These are phyloP conservation scores for Cyanocitta stelleri DNA, from an alignment of 2,113 vertebrate genomes.

Conservation along the genomic window DNA sequence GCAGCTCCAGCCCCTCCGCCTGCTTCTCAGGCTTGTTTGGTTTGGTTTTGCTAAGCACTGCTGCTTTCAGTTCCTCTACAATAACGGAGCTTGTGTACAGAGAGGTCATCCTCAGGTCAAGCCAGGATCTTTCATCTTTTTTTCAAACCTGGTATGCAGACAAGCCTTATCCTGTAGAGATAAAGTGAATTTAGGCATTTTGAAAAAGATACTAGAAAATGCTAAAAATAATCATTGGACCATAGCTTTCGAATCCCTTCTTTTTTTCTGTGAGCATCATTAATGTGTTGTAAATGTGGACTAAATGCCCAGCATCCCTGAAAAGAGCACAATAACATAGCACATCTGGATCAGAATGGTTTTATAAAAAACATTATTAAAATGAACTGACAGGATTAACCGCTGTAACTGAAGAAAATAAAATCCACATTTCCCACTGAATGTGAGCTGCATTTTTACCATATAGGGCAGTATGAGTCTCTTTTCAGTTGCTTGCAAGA, in stretches of 20 bases:
- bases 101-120: constrained; percentile 62
- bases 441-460: constrained; percentile 22
- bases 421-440: constrained; percentile 40
- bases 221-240: neutral
- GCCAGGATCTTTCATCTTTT: constrained; percentile 19
- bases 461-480: constrained; percentile 10
- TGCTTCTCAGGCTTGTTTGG: constrained; percentile 37
- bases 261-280: neutral
- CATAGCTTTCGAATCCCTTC: neutral
- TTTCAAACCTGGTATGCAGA: constrained; percentile 18
- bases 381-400: constrained; percentile 38
- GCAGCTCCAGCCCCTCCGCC: neutral
- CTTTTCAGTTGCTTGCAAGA: neutral
- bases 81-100: constrained; percentile 39
- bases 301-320: neutral
- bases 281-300: neutral
- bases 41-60: constrained; percentile 57
- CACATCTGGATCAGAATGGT: constrained; percentile 18
- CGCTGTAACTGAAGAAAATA: constrained; percentile 25
- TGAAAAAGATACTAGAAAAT: neutral
- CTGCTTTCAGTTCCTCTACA: constrained; percentile 61
- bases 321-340: neutral
- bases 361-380: constrained; percentile 38
- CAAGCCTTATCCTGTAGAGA: constrained; percentile 6
- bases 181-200: neutral